phyloP scores from a whole-genome alignment of 2,797 vertebrate genomes.

The Paratrypauchen microcephalus region DNA sequence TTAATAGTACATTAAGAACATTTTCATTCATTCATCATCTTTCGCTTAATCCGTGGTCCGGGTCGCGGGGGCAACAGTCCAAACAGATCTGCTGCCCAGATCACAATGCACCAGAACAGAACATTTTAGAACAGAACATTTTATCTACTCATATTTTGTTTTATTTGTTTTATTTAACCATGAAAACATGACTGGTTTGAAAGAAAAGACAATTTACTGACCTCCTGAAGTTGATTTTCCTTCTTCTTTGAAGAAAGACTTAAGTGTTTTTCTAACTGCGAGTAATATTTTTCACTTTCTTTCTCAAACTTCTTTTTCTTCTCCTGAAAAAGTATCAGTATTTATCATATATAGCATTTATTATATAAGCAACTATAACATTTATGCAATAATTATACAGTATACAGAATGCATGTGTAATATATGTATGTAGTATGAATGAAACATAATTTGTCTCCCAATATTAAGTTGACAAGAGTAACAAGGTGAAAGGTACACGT shows the following conservation, averaged over 20 bases:
- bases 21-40: no score
- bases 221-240: slow-evolving; percentile 94
- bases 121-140: neutral
- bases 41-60: no score
- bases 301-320: slow-evolving; percentile 97
- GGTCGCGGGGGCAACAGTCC: no score
- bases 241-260: slow-evolving; percentile 95
- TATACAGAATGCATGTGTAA: neutral
- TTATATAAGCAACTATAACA: neutral
- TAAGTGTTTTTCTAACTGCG: slow-evolving; percentile 91
- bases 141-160: neutral
- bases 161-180: neutral
- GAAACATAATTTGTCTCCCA: neutral
- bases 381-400: neutral
- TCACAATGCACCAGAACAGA: no score
- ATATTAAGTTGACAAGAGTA: neutral
- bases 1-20: neutral
- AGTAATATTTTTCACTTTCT: slow-evolving; percentile 95
- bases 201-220: slow-evolving; percentile 37
- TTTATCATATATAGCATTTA: neutral
- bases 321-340: slow-evolving; percentile 75
- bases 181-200: neutral
- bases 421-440: neutral
- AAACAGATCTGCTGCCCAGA: no score
- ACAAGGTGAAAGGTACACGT: neutral